Evolutionary conservation across 2,113 vertebrate species (phyloP), one percentile per base, ranked within the genome.

Genomic region (Antechinus flavipes): DNA sequence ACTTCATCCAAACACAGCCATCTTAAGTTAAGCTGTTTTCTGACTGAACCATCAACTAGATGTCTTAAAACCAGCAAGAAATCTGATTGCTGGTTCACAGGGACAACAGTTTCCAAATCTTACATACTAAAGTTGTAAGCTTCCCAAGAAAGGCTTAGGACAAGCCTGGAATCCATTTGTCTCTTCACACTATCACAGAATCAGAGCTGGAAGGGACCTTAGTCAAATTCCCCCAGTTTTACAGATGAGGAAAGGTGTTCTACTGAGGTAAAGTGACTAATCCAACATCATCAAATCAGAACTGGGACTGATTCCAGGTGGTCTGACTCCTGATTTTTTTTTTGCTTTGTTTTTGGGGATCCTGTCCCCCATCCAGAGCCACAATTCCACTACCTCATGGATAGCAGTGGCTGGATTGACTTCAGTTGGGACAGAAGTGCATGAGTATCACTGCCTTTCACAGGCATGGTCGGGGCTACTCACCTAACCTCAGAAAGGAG

Each of bases 401-500:
- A 76, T 3, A 19, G 61, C 16, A 84, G 68, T 8, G 68, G n/a
- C 30, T 76, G 16, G 68, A 42, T 23, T 84, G 68, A 84, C n/a
- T 76, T 76, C n/a, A 84, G 68, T 42, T 42, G 16, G 68, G 68
- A 42, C 8, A 42, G 68, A 23, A 8, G 6, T 42, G 19, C 23
- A 23, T 42, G 16, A n/a, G 5, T 42, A 50, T 10, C 90, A 47
- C 9, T 16, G 27, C 3, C 27, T 16, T 90, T 47, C 90, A 90
- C 8, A 8, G 47, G 47, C 1, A 7, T 30, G 26, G 2, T 90
- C 46, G 27, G 50, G 49, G 90, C 5, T 35, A 11, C 98, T 98
- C 95, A 99, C 99, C 99, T 95, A 99, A 98, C 52, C 99, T 97
- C 92, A 99, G 98, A 91, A 99, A 99, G 4, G 99, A 99, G 97